These are phyloP conservation scores for Aradophagus sp. DNA, from an alignment of 1,140 invertebrate genomes.

Conservation along the genomic window DNA sequence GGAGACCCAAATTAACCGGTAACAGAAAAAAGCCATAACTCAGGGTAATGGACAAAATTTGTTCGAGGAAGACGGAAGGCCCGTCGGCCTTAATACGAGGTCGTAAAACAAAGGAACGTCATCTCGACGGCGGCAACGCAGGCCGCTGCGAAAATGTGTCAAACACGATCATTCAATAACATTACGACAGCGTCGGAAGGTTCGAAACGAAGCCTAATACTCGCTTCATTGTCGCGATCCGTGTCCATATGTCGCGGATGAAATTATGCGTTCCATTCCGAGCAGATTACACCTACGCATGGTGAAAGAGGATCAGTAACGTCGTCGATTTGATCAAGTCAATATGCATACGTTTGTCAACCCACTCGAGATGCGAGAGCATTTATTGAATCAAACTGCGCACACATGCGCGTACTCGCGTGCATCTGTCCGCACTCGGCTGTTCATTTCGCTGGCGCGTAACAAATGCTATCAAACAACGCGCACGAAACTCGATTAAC, in stretches of 20 bases:
- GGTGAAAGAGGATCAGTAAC: constrained; percentile 57
- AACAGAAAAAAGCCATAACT: constrained; percentile 45
- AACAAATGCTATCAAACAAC: constrained; percentile 19
- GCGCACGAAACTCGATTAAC: constrained; percentile 28
- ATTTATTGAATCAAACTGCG: constrained; percentile 67
- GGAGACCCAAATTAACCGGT: constrained; percentile 31
- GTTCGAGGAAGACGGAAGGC: constrained; percentile 4
- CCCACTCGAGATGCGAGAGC: constrained; percentile 65
- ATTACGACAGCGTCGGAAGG: too few species aligned
- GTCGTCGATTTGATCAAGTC: constrained; percentile 67
- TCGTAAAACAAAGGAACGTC: too few species aligned
- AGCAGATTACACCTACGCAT: constrained; percentile 59
- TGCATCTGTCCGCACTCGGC: constrained; percentile 48
- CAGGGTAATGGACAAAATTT: constrained; percentile 40
- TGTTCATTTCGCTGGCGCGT: constrained; percentile 33
- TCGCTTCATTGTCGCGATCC: constrained; percentile 9
- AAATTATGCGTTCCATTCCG: constrained; percentile 29
- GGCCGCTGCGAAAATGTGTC: too few species aligned
- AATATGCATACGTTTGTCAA: constrained; percentile 69
- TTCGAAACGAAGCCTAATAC: too few species aligned
- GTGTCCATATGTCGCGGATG: constrained; percentile 33
- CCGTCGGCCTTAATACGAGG: background rate
- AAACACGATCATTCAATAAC: too few species aligned
- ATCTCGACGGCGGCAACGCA: too few species aligned
- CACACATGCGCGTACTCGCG: too few species aligned